Evolutionary conservation across 2,888 invertebrate species (phyloP), one percentile per base, ranked within the genome.

Genomic region (Thereva nobilitata): DNA sequence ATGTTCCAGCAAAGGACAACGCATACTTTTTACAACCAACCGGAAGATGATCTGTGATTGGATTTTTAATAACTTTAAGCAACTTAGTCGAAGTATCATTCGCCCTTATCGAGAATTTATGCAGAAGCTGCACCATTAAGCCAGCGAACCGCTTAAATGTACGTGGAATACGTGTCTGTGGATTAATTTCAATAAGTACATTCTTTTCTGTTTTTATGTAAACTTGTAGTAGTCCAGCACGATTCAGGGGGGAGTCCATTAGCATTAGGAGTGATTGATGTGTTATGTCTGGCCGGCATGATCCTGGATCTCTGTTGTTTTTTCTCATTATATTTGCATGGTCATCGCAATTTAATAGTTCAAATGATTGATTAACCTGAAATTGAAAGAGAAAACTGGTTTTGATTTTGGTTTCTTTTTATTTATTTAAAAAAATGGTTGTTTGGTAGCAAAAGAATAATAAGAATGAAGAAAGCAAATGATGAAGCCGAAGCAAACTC

Each of bases 191-290:
- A 74, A 97, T 95, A 0, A 97, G 84, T 45, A 95, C 93, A 85
- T 95, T 95, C 76, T 92, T 92, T 75, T 90, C 91, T 4, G 96
- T 96, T 75, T 91, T 93, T 65, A 96, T 85, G 76, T 95, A 96
- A 2, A 97, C 95, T 86, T 98, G 97, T n/a, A 99, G 82, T 12
- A 96, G 83, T 0, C 96, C 97, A 52, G 97, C 96, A 74, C 98
- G 85, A 79, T 99, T 99, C 49, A 99, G 82, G 0, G 99, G 99
- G 69, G 97, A 97, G 79, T 99, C 98, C 84, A 98, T 89, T 55
- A 99, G 84, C 97, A 98, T 99, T 0, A 99, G 83, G 10, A 99
- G 84, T 78, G 97, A 98, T 80, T 98, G 98, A 80, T 99, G 98
- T 0, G 94, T 88, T 69, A 99, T 99, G 76, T 99, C 99, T 0